Evolutionary conservation across 2,113 vertebrate species (phyloP).

Genomic region (Mungos mungo): DNA sequence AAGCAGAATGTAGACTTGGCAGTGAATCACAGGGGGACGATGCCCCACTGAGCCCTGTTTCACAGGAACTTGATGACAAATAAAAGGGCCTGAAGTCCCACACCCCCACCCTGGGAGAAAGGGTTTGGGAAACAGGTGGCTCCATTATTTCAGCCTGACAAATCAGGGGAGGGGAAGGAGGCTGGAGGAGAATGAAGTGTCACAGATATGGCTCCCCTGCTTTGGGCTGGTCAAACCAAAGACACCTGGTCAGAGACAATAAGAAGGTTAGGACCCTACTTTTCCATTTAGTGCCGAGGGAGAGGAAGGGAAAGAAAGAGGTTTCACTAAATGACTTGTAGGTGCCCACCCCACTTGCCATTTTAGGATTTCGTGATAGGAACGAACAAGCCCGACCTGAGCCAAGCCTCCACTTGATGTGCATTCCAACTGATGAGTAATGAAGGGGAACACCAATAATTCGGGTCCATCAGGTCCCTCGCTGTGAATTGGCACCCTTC

Average conservation of each 20-base stretch:
- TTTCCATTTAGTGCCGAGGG: background rate
- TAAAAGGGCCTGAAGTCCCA: background rate
- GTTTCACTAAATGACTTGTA: background rate
- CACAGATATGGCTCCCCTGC: background rate
- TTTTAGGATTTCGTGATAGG: too few relatives aligned
- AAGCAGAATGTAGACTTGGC: constrained; percentile 56
- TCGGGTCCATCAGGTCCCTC: background rate
- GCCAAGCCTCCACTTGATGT: too few relatives aligned
- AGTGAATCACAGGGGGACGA: background rate
- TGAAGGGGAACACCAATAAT: background rate
- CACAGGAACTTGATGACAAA: background rate
- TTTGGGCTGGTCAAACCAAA: background rate
- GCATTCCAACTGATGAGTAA: background rate
- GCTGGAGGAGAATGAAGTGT: accelerated
- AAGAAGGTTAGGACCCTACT: background rate
- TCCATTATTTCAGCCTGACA: background rate
- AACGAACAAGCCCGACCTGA: background rate
- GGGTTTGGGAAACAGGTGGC: background rate
- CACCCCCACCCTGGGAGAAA: accelerated
- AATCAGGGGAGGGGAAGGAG: background rate
- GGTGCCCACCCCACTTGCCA: background rate
- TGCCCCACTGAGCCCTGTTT: background rate
- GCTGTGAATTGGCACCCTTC: background rate
- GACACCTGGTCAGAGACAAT: background rate
- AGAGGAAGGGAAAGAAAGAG: too few relatives aligned